phyloP scores from a whole-genome alignment of 2,113 vertebrate genomes.

The Salvelinus namaycush region DNA sequence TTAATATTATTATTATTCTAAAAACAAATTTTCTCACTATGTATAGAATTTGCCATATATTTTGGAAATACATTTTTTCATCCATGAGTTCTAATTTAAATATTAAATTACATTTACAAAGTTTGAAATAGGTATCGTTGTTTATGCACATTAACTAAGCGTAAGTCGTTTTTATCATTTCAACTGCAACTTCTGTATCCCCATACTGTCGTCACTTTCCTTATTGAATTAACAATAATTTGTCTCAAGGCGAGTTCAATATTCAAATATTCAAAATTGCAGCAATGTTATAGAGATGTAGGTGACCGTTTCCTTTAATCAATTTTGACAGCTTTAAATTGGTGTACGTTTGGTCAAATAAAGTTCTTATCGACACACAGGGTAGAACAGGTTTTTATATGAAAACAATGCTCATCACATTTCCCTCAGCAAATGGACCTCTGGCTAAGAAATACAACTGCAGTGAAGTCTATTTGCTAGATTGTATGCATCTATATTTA shows the following conservation, averaged over 20 bases:
- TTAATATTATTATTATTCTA: not conserved
- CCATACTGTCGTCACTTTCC: not conserved
- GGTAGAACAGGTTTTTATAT: not conserved
- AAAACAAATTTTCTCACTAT: not conserved
- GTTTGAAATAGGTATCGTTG: not conserved
- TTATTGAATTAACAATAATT: not conserved
- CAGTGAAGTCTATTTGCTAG: not conserved
- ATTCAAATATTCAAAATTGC: not conserved
- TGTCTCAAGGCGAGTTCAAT: not conserved
- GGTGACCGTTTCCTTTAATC: constrained; percentile 7
- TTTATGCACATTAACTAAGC: not conserved
- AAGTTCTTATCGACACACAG: not conserved
- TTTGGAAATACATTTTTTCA: not conserved
- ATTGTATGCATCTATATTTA: not conserved
- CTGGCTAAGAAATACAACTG: not conserved
- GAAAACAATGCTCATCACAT: not conserved
- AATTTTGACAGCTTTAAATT: constrained; percentile 24
- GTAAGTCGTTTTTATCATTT: not conserved
- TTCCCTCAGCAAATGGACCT: not conserved
- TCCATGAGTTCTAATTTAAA: not conserved
- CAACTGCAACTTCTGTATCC: no score
- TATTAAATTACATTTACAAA: not conserved
- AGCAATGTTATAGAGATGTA: not conserved
- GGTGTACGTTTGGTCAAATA: constrained; percentile 15
- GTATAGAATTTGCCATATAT: not conserved